Evolutionary conservation across 1,140 invertebrate genomes (phyloP).

Genomic region (Lamellibrachia luymesi): DNA sequence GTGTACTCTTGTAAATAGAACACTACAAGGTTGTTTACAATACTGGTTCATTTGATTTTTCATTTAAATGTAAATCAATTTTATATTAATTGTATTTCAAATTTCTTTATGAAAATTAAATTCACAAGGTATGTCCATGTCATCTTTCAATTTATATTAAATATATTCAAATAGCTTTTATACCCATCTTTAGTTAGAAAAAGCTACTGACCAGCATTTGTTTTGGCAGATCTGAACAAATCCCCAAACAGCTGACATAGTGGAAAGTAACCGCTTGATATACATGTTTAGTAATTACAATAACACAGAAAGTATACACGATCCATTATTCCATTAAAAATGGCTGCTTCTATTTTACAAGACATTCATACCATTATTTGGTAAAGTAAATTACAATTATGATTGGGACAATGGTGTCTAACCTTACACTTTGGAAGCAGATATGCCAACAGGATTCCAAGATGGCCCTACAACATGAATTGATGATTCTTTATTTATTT

Average conservation of each 20-base stretch:
- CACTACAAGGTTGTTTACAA: neutral
- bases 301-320: too few relatives aligned
- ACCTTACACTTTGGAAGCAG: constrained; percentile 66
- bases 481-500: constrained; percentile 22
- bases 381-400: neutral
- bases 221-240: too few relatives aligned
- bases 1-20: neutral
- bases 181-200: too few relatives aligned
- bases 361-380: too few relatives aligned
- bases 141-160: neutral
- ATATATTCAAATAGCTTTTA: too few relatives aligned
- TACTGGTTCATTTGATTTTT: neutral
- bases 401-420: constrained; percentile 21
- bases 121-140: neutral
- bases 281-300: too few relatives aligned
- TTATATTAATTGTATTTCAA: neutral
- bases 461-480: constrained; percentile 66
- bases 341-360: too few relatives aligned
- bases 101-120: neutral
- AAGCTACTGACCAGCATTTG: too few relatives aligned
- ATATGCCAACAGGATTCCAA: constrained; percentile 82
- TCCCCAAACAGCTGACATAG: too few relatives aligned
- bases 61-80: neutral
- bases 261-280: too few relatives aligned
- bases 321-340: too few relatives aligned